phyloP scores from a whole-genome alignment of 2,797 vertebrate species.

The Vespertilio murinus region DNA sequence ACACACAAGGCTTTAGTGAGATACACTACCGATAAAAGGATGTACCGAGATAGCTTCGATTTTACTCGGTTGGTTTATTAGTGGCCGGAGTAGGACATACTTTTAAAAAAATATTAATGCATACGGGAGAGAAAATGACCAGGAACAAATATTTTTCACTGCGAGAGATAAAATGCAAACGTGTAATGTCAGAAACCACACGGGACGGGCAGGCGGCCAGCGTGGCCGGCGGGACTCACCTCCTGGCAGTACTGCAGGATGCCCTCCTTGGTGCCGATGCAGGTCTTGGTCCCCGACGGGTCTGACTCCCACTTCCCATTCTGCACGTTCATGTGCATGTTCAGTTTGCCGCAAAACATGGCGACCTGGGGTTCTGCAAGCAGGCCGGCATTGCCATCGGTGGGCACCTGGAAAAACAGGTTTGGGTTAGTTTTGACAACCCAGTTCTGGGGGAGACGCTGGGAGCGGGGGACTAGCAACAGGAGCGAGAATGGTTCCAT shows the following conservation, averaged over 20 bases:
- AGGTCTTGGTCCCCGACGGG: conserved; percentile 89
- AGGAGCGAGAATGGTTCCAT: background rate
- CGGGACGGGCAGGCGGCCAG: rapidly evolving
- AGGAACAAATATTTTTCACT: background rate
- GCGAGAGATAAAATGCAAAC: background rate
- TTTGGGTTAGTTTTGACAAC: background rate
- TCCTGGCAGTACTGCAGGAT: conserved; percentile 94
- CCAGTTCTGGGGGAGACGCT: background rate
- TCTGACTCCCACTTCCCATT: conserved; percentile 92
- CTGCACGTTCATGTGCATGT: conserved; percentile 94
- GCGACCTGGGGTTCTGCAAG: conserved; percentile 92
- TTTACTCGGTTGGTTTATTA: background rate
- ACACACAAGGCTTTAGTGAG: background rate
- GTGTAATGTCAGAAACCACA: background rate
- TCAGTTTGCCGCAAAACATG: conserved; percentile 93
- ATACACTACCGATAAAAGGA: background rate
- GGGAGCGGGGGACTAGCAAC: rapidly evolving
- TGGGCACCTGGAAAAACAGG: conserved; percentile 85
- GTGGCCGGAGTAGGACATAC: background rate
- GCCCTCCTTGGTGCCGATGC: conserved; percentile 91
- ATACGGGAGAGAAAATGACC: background rate
- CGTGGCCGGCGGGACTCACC: conserved; percentile 77
- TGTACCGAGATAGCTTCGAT: background rate
- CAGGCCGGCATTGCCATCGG: conserved; percentile 88
- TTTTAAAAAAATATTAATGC: background rate